Evolutionary conservation across 2,113 vertebrate species (phyloP).

Genomic region (Pelmatolapia mariae): DNA sequence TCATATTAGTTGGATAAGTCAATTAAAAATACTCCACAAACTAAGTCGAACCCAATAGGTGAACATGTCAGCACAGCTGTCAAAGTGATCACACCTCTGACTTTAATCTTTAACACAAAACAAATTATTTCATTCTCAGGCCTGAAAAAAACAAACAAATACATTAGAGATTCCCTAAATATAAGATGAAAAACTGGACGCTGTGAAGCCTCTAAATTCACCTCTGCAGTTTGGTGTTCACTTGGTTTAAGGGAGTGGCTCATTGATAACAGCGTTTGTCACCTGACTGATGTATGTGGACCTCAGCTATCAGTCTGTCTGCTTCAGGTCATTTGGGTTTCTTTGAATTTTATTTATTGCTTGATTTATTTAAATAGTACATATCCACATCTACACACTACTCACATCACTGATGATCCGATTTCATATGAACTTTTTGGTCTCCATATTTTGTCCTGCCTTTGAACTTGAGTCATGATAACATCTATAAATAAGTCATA

Average conservation of each 20-base stretch:
- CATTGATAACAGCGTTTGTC: background rate
- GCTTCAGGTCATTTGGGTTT: background rate
- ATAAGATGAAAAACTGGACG: background rate
- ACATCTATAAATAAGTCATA: background rate
- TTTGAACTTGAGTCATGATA: background rate
- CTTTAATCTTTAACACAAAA: background rate
- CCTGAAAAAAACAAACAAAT: background rate
- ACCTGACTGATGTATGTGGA: background rate
- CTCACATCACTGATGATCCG: background rate
- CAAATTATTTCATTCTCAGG: background rate
- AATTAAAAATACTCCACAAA: background rate
- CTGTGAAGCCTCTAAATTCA: background rate
- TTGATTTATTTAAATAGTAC: background rate
- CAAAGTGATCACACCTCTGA: background rate
- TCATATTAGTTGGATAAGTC: background rate
- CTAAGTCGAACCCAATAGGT: background rate
- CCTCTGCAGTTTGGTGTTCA: background rate
- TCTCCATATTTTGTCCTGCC: background rate
- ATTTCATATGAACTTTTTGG: background rate
- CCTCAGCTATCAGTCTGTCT: background rate
- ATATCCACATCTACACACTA: background rate
- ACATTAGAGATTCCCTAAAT: rapidly evolving
- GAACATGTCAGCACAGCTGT: background rate
- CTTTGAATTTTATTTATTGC: background rate
- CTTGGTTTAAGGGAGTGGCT: background rate